Percentiles rank a stretch among this genome's conserved stretches.
phyloP scores from a whole-genome alignment of 2,797 vertebrate genomes.

The Scyliorhinus canicula region DNA sequence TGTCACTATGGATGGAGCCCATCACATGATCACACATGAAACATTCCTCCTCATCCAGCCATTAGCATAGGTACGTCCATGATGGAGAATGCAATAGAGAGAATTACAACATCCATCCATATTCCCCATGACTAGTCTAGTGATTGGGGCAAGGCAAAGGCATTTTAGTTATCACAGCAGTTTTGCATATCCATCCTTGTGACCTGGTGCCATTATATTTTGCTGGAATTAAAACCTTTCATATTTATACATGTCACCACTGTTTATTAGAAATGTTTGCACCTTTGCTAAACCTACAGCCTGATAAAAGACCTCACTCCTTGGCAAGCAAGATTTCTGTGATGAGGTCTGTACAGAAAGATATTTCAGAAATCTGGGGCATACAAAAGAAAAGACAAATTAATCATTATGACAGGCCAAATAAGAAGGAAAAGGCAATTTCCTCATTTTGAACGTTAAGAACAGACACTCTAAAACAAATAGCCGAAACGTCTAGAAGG shows the following conservation, averaged over 20 bases:
- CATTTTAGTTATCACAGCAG: background rate
- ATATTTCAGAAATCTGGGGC: background rate
- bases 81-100: background rate
- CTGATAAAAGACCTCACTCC: background rate
- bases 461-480: background rate
- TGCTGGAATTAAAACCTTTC: background rate
- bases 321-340: background rate
- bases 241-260: background rate
- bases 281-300: background rate
- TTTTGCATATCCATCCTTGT: background rate
- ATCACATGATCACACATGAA: background rate
- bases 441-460: background rate
- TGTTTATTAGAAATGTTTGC: background rate
- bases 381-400: background rate
- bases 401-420: background rate
- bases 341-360: background rate
- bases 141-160: background rate
- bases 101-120: background rate
- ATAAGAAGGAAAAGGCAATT: background rate
- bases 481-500: background rate
- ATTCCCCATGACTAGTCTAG: background rate
- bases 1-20: background rate
- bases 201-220: background rate
- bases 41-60: background rate
- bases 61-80: background rate